These are phyloP conservation scores for Drosophila testacea DNA, from an alignment of 2,888 invertebrate species.

Conservation along the genomic window DNA sequence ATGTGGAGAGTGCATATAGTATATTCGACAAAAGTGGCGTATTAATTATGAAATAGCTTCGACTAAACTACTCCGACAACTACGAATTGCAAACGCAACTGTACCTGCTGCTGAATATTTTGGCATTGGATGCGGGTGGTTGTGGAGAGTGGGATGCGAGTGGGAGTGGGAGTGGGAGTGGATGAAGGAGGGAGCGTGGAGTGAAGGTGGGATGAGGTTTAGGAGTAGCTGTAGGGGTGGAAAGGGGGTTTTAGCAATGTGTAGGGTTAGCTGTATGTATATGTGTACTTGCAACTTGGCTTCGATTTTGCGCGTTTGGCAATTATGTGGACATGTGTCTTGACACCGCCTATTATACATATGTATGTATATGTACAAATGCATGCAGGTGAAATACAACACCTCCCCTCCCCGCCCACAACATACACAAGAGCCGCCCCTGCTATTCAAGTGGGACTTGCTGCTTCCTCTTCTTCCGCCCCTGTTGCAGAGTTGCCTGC, in stretches of 20 bases:
- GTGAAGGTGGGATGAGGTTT: not conserved
- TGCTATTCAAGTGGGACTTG: slow-evolving; percentile 37
- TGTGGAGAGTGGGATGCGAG: slow-evolving; percentile 9
- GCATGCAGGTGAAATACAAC: slow-evolving; percentile 44
- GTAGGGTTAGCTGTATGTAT: slow-evolving; percentile 51
- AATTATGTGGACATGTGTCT: slow-evolving; percentile 79
- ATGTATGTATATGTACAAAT: slow-evolving; percentile 17
- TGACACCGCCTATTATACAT: slow-evolving; percentile 65
- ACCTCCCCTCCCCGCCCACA: not conserved
- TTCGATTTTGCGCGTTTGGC: slow-evolving; percentile 80
- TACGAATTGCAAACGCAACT: slow-evolving; percentile 71
- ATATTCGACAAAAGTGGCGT: slow-evolving; percentile 56
- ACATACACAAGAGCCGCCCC: slow-evolving; percentile 25
- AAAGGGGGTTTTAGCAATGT: slow-evolving; percentile 2
- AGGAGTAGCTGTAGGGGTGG: not conserved
- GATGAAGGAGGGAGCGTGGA: not conserved
- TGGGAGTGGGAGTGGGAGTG: not conserved
- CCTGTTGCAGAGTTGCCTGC: slow-evolving; percentile 55
- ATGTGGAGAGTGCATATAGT: slow-evolving; percentile 15
- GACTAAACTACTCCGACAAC: slow-evolving; percentile 56
- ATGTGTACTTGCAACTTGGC: slow-evolving; percentile 55
- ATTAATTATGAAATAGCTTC: slow-evolving; percentile 69
- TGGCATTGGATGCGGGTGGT: slow-evolving; percentile 20
- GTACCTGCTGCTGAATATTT: slow-evolving; percentile 58
- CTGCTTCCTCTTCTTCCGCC: slow-evolving; percentile 11